These are phyloP conservation scores for Lobophora halterata DNA, from an alignment of 2,888 invertebrate species.

Conservation along the genomic window DNA sequence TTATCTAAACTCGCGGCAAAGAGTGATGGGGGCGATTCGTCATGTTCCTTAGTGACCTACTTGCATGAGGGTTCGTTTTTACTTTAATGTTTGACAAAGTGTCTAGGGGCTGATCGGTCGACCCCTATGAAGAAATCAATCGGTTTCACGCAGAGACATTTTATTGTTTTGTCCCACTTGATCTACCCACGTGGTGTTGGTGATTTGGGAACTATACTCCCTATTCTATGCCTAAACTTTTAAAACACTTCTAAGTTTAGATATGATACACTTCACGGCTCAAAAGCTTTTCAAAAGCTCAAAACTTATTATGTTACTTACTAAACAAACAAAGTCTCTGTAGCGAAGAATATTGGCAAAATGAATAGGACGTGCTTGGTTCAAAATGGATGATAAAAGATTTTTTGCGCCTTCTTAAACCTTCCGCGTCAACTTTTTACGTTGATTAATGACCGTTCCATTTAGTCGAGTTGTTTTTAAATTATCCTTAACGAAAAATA, in stretches of 20 bases:
- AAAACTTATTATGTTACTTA: slow-evolving; percentile 24
- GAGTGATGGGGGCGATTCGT: slow-evolving; percentile 70
- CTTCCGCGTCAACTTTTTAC: slow-evolving; percentile 54
- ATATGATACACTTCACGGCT: neutral
- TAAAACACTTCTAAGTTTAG: slow-evolving; percentile 15
- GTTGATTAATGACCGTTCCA: slow-evolving; percentile 58
- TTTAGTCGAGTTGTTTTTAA: slow-evolving; percentile 46
- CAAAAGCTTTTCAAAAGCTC: slow-evolving; percentile 21
- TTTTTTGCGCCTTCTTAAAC: slow-evolving; percentile 53
- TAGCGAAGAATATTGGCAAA: slow-evolving; percentile 39
- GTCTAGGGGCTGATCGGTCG: slow-evolving; percentile 40
- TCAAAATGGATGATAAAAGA: slow-evolving; percentile 46
- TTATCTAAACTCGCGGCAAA: slow-evolving; percentile 55
- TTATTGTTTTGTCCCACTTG: slow-evolving; percentile 53
- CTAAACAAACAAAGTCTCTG: slow-evolving; percentile 34
- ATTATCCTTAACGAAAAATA: slow-evolving; percentile 41
- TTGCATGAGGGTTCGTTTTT: slow-evolving; percentile 53
- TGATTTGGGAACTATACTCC: slow-evolving; percentile 20
- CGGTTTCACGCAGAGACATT: slow-evolving; percentile 49
- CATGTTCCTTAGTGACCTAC: slow-evolving; percentile 69
- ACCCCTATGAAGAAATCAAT: slow-evolving; percentile 57
- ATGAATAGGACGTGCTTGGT: slow-evolving; percentile 44
- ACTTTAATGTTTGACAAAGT: slow-evolving; percentile 44
- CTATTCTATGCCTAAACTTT: slow-evolving; percentile 22
- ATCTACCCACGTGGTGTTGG: slow-evolving; percentile 34